Percentiles rank a stretch among this genome's conserved stretches.
Evolutionary conservation across 2,888 invertebrate species (phyloP).

Genomic region (Cerastis rubricosa): DNA sequence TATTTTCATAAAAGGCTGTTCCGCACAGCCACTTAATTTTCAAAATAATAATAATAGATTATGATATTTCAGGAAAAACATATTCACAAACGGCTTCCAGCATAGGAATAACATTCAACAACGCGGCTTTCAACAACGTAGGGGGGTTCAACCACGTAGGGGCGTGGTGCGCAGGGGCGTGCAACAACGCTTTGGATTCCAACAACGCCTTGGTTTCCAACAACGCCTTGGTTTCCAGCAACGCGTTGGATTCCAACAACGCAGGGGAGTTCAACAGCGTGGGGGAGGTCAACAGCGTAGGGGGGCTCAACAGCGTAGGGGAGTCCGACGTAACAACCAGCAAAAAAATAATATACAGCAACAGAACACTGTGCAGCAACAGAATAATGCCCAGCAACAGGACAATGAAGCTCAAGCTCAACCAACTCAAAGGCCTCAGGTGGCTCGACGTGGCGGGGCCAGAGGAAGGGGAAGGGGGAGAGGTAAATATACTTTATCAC

Average conservation of each 20-base stretch:
- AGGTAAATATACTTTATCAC: conserved; percentile 48
- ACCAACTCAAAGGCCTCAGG: conserved; percentile 54
- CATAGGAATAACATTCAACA: background rate
- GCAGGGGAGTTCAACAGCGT: background rate
- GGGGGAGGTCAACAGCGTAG: conserved; percentile 6
- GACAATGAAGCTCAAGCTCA: conserved; percentile 13
- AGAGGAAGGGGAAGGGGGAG: conserved; percentile 59
- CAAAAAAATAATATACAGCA: conserved; percentile 4
- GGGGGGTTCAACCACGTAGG: conserved; percentile 8
- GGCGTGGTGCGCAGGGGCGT: conserved; percentile 14
- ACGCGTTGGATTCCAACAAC: conserved; percentile 5
- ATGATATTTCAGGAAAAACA: conserved; percentile 21
- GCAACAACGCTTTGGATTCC: conserved; percentile 11
- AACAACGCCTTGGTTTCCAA: conserved; percentile 19
- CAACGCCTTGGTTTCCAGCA: conserved; percentile 16
- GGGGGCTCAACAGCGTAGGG: conserved; percentile 13
- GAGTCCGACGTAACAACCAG: conserved; percentile 8
- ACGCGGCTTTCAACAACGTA: conserved; percentile 1
- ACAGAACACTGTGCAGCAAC: conserved; percentile 23
- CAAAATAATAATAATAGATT: background rate
- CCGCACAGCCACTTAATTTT: background rate
- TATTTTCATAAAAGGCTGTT: background rate
- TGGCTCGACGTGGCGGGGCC: conserved; percentile 45
- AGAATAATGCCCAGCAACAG: conserved; percentile 5
- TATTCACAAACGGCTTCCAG: conserved; percentile 19